These are phyloP conservation scores for Nephrocerus scutellatus DNA, from an alignment of 2,888 invertebrate species.

Conservation along the genomic window DNA sequence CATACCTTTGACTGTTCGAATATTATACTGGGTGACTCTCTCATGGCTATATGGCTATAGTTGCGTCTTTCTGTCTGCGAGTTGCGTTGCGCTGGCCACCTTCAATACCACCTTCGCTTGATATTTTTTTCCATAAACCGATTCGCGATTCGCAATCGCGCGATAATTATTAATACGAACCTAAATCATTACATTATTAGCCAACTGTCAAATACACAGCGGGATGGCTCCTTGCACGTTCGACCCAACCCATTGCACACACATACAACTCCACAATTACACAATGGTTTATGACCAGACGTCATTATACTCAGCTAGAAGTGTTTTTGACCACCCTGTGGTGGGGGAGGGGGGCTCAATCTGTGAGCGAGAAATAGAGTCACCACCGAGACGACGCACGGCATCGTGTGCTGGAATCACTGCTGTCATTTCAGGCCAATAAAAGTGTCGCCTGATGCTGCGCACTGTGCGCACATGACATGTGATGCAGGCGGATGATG, in stretches of 20 bases:
- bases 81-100: too few species aligned
- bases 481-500: slow-evolving; percentile 2
- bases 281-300: slow-evolving; percentile 22
- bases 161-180: slow-evolving; percentile 29
- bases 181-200: slow-evolving; percentile 32
- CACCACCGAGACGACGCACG: slow-evolving; percentile 9
- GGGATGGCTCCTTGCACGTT: slow-evolving; percentile 23
- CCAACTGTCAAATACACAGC: slow-evolving; percentile 31
- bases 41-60: too few species aligned
- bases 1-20: too few species aligned
- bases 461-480: slow-evolving; percentile 6
- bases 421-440: too few species aligned
- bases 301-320: slow-evolving; percentile 16
- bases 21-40: too few species aligned
- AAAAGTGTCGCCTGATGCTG: slow-evolving; percentile 17
- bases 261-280: too few species aligned
- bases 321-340: slow-evolving; percentile 1
- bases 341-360: slow-evolving; percentile 7
- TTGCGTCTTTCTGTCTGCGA: too few species aligned
- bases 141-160: too few species aligned
- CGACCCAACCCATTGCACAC: too few species aligned
- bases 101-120: too few species aligned
- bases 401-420: too few species aligned
- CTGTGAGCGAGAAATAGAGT: slow-evolving; percentile 6
- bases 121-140: too few species aligned